These are phyloP conservation scores for Pygathrix nemaeus DNA, from an alignment of 2,113 vertebrate genomes.

Conservation along the genomic window DNA sequence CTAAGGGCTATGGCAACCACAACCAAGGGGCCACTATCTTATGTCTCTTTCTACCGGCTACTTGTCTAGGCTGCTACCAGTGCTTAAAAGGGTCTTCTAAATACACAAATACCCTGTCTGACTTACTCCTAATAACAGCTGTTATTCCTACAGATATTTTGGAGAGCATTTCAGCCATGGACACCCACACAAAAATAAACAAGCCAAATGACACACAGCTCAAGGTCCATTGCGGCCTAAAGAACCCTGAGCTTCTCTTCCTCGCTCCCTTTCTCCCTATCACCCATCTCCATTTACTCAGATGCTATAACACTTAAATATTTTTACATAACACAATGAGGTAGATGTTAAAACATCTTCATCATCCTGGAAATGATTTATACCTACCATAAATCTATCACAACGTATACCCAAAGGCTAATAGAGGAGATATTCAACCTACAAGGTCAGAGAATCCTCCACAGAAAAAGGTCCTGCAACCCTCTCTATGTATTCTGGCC, in stretches of 20 bases:
- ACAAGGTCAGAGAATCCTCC: background rate
- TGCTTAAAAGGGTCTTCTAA: background rate
- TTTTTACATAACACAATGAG: constrained; percentile 63
- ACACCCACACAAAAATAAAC: background rate
- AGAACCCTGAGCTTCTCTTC: background rate
- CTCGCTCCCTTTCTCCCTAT: background rate
- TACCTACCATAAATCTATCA: constrained; percentile 44
- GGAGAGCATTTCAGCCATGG: background rate
- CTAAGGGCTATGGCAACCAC: background rate
- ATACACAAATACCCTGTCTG: background rate
- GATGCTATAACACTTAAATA: constrained; percentile 49
- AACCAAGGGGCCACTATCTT: background rate
- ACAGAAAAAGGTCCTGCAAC: background rate
- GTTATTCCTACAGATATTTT: background rate
- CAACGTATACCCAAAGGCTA: background rate
- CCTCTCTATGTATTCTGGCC: background rate
- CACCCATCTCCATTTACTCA: background rate
- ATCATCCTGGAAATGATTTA: constrained; percentile 9
- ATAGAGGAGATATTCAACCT: background rate
- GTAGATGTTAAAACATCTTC: constrained; percentile 55
- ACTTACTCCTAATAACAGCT: background rate
- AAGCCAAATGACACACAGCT: constrained; percentile 41
- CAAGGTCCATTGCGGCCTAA: constrained; percentile 37
- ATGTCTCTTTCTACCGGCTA: background rate
- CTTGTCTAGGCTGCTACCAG: background rate